Evolutionary conservation across 2,113 vertebrate genomes (phyloP).

Genomic region (Mesembrinibis cayennensis): DNA sequence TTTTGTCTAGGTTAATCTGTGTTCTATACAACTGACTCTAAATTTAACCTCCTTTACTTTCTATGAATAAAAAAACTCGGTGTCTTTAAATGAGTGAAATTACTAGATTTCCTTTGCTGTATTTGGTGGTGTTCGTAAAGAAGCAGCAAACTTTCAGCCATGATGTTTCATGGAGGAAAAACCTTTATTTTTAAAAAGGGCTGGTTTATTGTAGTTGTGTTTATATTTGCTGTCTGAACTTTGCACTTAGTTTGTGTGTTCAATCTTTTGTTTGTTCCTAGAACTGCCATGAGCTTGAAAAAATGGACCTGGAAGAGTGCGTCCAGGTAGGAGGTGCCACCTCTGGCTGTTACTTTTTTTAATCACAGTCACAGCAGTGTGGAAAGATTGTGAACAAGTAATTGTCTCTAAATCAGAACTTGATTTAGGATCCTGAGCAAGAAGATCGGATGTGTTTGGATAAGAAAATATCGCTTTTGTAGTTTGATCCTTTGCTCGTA

Average conservation of each 20-base stretch:
- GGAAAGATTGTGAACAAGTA: neutral
- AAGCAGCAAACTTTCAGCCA: neutral
- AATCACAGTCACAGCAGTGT: neutral
- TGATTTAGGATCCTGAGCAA: neutral
- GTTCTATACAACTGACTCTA: neutral
- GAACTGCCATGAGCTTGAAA: conserved; percentile 99
- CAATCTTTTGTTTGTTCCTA: conserved; percentile 43
- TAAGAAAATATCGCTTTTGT: neutral
- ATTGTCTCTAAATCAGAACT: neutral
- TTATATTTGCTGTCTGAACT: neutral
- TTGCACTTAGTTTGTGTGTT: neutral
- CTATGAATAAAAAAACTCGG: neutral
- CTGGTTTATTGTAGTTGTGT: neutral
- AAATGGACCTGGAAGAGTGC: conserved; percentile 99
- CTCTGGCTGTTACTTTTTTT: neutral
- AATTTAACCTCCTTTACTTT: neutral
- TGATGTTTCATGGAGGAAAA: neutral
- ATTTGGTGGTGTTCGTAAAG: neutral
- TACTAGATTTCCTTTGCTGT: neutral
- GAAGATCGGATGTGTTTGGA: neutral
- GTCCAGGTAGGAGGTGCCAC: conserved; percentile 84
- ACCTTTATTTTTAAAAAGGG: neutral
- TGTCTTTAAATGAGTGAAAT: neutral
- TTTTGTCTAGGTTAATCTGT: neutral
- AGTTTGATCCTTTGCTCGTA: neutral